Conservation (phyloP, 2,797 vertebrate species). For the Anisognathus igniventris region DNA sequence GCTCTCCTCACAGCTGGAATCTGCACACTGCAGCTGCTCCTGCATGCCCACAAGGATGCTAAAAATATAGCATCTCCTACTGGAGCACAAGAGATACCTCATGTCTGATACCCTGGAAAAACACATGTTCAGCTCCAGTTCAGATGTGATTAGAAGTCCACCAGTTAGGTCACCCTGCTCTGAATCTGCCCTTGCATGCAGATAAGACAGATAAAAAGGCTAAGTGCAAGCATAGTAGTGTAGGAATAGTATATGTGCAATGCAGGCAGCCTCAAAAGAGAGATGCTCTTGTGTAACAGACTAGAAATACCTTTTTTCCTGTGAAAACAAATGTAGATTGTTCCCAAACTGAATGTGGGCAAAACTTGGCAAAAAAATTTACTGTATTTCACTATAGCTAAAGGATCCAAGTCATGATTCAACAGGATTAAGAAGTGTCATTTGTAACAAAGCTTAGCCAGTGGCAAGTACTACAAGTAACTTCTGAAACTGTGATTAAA, state of each 20-base stretch:
- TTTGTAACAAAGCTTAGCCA: neutral
- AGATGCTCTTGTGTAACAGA: neutral
- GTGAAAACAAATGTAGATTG: neutral
- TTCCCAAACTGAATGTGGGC: neutral
- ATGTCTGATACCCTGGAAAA: neutral
- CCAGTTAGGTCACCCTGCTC: neutral
- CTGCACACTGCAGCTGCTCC: neutral
- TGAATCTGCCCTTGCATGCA: neutral
- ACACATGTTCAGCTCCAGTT: neutral
- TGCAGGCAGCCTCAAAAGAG: neutral
- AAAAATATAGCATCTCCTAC: neutral
- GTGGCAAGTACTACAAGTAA: neutral
- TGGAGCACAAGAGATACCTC: neutral
- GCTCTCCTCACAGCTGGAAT: neutral
- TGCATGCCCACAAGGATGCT: neutral
- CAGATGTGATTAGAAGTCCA: neutral
- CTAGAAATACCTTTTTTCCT: neutral
- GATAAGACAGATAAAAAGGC: neutral
- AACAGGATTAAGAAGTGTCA: neutral
- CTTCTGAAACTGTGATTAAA: neutral
- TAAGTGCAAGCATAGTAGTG: neutral
- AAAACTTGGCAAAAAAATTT: neutral
- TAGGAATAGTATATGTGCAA: neutral
- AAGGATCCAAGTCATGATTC: neutral
- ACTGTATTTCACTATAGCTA: neutral